Evolutionary conservation across 1,140 invertebrate genomes (phyloP), one percentile per base, ranked within the genome.

Genomic region (Solenopsis fugax): DNA sequence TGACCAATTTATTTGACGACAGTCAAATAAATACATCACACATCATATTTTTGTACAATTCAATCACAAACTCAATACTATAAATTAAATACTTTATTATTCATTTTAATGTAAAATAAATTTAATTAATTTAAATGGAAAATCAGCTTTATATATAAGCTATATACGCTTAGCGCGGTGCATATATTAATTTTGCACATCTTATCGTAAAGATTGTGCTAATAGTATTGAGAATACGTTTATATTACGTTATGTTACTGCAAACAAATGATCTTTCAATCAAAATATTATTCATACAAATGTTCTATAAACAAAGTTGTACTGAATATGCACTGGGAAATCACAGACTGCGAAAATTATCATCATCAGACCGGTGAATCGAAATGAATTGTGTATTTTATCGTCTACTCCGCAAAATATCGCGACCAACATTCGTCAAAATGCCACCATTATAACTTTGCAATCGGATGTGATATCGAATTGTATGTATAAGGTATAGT

Each of bases 361-460:
- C 24, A 72, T 9, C 24, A 9, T 50, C 50, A 73, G 9, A 73
- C 21, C 41, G 4, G 13, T 29, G n/a, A 21, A 50, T 16, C 21
- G 24, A 72, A 72, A 72, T 12, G 12, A 56, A 56, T 37, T 60
- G 37, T 45, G 10, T 62, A 77, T 62, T 76, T 76, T 76, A 76
- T 29, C 21, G 24, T 45, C 52, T 72, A 75, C 0, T 34, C 21
- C 5, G 50, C n/a, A 37, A 41, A 41, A 75, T 73, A 37, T 37
- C n/a, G n/a, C 34, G 13, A 24, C 34, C n/a, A 41, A 75, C 2
- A 18, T 77, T 12, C 34, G 3, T 73, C 16, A 60, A 60, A 76
- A 76, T 76, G 7, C 13, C 21, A 64, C 24, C 5, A 45, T 77
- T 45, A 77, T 77, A 77, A 64, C 41, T 48, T n/a, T 64, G 21